These are phyloP conservation scores for Apodemia duryi DNA, from an alignment of 2,888 invertebrate genomes.

Conservation along the genomic window DNA sequence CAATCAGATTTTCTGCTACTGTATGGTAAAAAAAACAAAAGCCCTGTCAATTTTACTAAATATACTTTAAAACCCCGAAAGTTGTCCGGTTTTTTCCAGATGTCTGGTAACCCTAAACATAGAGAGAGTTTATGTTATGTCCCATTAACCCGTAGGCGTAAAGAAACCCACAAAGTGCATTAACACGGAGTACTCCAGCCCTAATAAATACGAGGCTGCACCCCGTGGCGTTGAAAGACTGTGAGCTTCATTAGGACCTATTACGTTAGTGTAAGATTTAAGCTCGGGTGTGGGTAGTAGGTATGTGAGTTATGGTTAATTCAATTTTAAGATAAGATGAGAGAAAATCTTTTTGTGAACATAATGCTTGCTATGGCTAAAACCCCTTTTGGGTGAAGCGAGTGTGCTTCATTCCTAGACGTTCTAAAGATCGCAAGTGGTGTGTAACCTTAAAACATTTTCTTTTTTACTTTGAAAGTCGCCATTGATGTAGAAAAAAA, in stretches of 20 bases:
- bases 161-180: constrained; percentile 51
- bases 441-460: too few species aligned
- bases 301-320: neutral
- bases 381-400: too few species aligned
- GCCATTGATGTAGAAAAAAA: too few species aligned
- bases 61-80: neutral
- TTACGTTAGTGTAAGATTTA: constrained; percentile 21
- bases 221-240: constrained; percentile 33
- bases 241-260: constrained; percentile 32
- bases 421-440: too few species aligned
- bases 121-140: constrained; percentile 20
- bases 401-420: too few species aligned
- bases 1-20: too few species aligned
- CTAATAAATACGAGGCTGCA: constrained; percentile 38
- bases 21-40: too few species aligned
- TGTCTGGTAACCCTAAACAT: neutral
- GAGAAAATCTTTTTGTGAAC: neutral
- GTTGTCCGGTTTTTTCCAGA: neutral
- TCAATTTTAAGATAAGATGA: neutral
- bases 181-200: constrained; percentile 50
- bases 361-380: too few species aligned
- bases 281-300: neutral
- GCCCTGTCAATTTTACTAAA: too few species aligned
- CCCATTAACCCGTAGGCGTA: constrained; percentile 32
- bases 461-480: too few species aligned